phyloP scores from a whole-genome alignment of 1,140 invertebrate species.

The Aricia agestis region DNA sequence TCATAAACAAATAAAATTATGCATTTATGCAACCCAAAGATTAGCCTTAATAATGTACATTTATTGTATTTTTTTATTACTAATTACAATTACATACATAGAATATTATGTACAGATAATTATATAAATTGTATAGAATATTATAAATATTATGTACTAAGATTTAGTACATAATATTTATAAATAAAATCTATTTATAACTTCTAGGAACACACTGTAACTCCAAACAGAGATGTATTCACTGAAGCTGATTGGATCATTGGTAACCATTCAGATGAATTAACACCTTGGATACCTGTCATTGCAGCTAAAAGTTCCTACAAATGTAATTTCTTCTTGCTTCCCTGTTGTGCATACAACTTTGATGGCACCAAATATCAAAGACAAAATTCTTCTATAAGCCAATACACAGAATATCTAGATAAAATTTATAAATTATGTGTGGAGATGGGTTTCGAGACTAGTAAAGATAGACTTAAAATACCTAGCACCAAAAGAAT shows the following conservation, averaged over 20 bases:
- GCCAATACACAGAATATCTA: slow-evolving; percentile 91
- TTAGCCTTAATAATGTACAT: no score
- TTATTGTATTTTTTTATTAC: no score
- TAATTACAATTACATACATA: no score
- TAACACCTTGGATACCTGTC: slow-evolving; percentile 98
- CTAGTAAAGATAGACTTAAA: slow-evolving; percentile 87
- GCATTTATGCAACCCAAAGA: not conserved
- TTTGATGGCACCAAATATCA: slow-evolving; percentile 92
- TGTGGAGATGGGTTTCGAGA: slow-evolving; percentile 85
- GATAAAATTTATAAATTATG: slow-evolving; percentile 85
- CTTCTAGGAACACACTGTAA: slow-evolving; percentile 79
- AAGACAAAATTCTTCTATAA: slow-evolving; percentile 79
- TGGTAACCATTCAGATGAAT: slow-evolving; percentile 98
- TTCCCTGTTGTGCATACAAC: slow-evolving; percentile 96
- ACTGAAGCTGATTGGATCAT: slow-evolving; percentile 94
- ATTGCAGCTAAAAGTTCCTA: slow-evolving; percentile 86
- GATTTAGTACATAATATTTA: no score
- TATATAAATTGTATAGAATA: no score
- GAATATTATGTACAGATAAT: no score
- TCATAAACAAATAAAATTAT: not conserved
- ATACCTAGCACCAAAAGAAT: slow-evolving; percentile 97
- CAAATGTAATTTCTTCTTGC: slow-evolving; percentile 88
- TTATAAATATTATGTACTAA: no score
- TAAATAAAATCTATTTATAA: no score
- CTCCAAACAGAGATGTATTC: slow-evolving; percentile 83